Conservation (phyloP, 2,888 invertebrate species). For the Ceratothoa steindachneri region DNA sequence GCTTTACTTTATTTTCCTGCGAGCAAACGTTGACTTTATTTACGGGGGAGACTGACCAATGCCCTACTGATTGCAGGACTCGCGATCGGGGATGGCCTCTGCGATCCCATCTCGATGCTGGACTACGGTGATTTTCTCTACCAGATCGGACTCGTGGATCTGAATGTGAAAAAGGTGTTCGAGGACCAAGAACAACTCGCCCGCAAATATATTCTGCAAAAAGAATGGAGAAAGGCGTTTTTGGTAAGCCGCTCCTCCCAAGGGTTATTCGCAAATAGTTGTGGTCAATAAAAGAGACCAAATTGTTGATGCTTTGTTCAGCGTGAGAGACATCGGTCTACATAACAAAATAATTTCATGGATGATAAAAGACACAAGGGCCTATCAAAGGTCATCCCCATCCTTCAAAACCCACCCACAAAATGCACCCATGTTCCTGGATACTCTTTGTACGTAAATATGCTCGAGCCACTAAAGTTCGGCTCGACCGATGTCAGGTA, state of each 20-base stretch:
- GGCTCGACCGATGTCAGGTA: too few relatives aligned
- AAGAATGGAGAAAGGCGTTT: conserved; percentile 19
- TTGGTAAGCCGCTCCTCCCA: conserved; percentile 4
- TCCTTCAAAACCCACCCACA: too few relatives aligned
- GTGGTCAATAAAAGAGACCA: neutral
- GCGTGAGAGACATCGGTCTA: too few relatives aligned
- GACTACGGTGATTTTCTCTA: conserved; percentile 55
- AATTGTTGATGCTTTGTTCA: neutral
- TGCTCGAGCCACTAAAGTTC: too few relatives aligned
- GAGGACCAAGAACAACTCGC: conserved; percentile 45
- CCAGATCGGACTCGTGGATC: conserved; percentile 51
- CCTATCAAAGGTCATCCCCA: too few relatives aligned
- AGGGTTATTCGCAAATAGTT: neutral
- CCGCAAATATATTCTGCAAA: conserved; percentile 28
- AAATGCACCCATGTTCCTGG: too few relatives aligned
- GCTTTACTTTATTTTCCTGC: too few relatives aligned
- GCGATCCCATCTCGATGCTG: conserved; percentile 50
- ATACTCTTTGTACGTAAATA: too few relatives aligned
- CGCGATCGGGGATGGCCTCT: conserved; percentile 50
- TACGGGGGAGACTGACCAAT: neutral
- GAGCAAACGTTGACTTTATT: too few relatives aligned
- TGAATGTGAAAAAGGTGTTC: conserved; percentile 48
- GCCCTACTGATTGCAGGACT: conserved; percentile 27
- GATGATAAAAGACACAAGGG: too few relatives aligned
- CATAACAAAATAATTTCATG: too few relatives aligned